A percentile compares a stretch with the other conserved stretches of the same genome.
These are phyloP conservation scores for Lasioglossum albipes DNA, from an alignment of 1,140 invertebrate species.

Conservation along the genomic window DNA sequence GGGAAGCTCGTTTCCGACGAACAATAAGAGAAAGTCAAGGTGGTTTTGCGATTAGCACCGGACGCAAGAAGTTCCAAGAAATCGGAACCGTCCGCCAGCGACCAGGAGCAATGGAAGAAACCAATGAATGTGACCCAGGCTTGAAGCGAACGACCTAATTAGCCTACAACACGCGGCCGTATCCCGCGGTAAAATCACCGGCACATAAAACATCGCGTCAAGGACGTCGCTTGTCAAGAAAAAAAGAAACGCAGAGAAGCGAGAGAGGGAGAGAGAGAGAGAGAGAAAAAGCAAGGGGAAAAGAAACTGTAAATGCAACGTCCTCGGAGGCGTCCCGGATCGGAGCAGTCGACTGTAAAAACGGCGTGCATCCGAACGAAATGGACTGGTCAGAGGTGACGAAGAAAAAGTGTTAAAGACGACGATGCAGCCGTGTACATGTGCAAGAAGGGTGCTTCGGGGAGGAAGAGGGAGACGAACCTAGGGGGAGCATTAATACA, in stretches of 20 bases:
- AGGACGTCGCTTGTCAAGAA: constrained; percentile 4
- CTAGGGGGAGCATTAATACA: too few species aligned
- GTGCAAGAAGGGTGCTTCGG: not conserved
- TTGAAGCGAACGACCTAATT: constrained; percentile 30
- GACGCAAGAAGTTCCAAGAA: not conserved
- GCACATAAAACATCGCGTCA: constrained; percentile 4
- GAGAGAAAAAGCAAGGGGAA: not conserved
- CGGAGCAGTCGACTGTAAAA: constrained; percentile 29
- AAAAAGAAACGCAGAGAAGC: not conserved
- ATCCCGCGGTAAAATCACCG: constrained; percentile 28
- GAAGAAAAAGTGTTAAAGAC: not conserved
- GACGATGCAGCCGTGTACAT: not conserved
- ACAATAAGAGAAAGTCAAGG: not conserved
- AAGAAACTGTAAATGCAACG: not conserved
- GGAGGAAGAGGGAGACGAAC: not conserved
- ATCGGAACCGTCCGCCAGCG: not conserved
- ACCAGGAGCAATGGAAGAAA: constrained; percentile 5
- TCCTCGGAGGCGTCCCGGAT: constrained; percentile 7
- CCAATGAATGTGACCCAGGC: constrained; percentile 9
- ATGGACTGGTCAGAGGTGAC: constrained; percentile 7
- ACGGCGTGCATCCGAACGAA: constrained; percentile 31
- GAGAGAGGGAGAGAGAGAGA: too few species aligned
- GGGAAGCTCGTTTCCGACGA: not conserved
- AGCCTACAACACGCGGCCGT: constrained; percentile 22
- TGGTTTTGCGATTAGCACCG: not conserved